Conservation (phyloP, 2,888 invertebrate species). For the Mesochorus sp. region DNA sequence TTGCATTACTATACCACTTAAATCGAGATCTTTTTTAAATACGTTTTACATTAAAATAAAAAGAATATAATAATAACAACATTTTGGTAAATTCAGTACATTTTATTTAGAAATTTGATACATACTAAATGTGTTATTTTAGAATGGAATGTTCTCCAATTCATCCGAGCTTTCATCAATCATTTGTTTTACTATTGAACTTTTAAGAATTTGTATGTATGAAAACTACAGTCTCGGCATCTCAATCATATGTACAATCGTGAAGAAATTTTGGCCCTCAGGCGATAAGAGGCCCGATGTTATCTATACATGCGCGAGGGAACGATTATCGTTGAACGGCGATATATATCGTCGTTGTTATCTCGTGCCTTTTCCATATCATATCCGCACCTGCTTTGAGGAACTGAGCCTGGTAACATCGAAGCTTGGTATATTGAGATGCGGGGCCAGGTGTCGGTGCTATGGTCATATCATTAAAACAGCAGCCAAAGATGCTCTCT, state of each 20-base stretch:
- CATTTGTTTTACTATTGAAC: too few relatives aligned
- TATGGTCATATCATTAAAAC: constrained; percentile 39
- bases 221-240: too few relatives aligned
- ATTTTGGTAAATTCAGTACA: too few relatives aligned
- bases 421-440: not conserved
- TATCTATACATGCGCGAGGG: not conserved
- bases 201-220: not conserved
- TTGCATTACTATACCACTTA: too few relatives aligned
- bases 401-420: constrained; percentile 15
- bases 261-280: not conserved
- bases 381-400: constrained; percentile 16
- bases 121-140: too few relatives aligned
- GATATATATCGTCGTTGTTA: constrained; percentile 17
- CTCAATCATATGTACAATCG: not conserved
- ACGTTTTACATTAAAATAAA: too few relatives aligned
- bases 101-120: too few relatives aligned
- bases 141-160: too few relatives aligned
- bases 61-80: too few relatives aligned
- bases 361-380: not conserved
- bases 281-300: not conserved
- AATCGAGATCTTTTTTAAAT: too few relatives aligned
- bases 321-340: constrained; percentile 29
- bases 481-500: constrained; percentile 41
- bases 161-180: too few relatives aligned
- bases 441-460: constrained; percentile 32